A percentile compares a stretch with the other conserved stretches of the same genome.
Evolutionary conservation across 2,113 vertebrate genomes (phyloP).

Genomic region (Sinocyclocheilus anophthalmus): DNA sequence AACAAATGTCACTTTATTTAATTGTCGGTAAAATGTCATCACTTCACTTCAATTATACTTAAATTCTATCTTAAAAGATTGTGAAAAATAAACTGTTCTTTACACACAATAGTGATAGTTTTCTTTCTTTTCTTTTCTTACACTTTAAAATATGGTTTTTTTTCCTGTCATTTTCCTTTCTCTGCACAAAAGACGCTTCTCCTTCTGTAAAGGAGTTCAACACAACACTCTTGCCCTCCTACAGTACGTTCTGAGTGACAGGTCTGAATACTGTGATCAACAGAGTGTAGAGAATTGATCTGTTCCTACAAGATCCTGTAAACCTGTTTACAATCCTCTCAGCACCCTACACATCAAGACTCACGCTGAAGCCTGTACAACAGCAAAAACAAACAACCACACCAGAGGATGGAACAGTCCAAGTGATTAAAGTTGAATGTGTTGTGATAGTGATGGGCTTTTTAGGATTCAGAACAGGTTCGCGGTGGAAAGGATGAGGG

Average conservation of each 20-base stretch:
- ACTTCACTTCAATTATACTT: not conserved
- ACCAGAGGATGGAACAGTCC: slow-evolving; percentile 32
- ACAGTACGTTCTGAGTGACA: slow-evolving; percentile 41
- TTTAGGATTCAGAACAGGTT: slow-evolving; percentile 43
- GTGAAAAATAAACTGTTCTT: not conserved
- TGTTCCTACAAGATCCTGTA: slow-evolving; percentile 51
- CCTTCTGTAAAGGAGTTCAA: not conserved
- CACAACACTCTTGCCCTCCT: not conserved
- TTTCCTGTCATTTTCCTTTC: not conserved
- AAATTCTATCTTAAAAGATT: not conserved
- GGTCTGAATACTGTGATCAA: slow-evolving; percentile 47
- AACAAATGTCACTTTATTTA: not conserved
- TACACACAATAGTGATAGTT: not conserved
- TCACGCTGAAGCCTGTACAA: slow-evolving; percentile 28
- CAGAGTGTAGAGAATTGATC: slow-evolving; percentile 53
- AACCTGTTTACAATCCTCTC: slow-evolving; percentile 47
- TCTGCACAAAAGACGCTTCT: not conserved
- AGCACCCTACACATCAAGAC: slow-evolving; percentile 12
- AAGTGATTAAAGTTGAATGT: slow-evolving; percentile 47
- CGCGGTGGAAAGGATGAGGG: not conserved
- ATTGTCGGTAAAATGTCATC: not conserved
- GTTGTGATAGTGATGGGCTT: slow-evolving; percentile 33
- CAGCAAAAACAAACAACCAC: slow-evolving; percentile 33
- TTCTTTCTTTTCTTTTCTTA: not conserved
- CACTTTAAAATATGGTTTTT: not conserved